Base-by-base conservation (phyloP, 2,113 vertebrate species). In the Camarhynchus parvulus region DNA sequence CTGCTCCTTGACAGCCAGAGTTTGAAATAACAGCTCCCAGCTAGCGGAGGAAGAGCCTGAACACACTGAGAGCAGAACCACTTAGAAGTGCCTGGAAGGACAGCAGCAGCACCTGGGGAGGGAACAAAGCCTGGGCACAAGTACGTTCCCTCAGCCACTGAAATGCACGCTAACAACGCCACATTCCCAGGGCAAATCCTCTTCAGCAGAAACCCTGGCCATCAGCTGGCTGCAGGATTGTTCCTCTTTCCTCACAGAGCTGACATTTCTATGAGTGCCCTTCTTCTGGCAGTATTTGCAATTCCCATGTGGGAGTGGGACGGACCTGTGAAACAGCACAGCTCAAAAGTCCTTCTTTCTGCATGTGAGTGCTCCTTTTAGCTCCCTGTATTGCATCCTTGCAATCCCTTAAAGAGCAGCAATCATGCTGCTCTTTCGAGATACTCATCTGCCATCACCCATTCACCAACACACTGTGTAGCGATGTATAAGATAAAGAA, bases 101-200 rank as follows among this genome's bases (percentile, higher is more conserved):
- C n/a, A 81, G 30, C 31, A 75, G 94, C 72, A 90, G 76, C 66
- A 7, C 44, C 69, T 44, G 37, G 11, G 79, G 41, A 75, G n/a
- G 49, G 90, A 69, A 16, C 55, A 88, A 82, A 87, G 62, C 81
- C 89, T 10, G 50, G 33, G 62, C 76, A 68, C 94, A 59, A 94
- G 52, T 14, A 50, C 8, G 0, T 87, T 95, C 61, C 93, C 66
- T 35, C 80, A 83, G 49, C 67, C 85, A 78, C 95, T 94, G 94
- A 92, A 91, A 77, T 70, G 44, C 39, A 55, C 70, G 24, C 27
- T 35, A 30, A 70, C 79, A 87, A 90, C 41, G 76, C 77, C 76
- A 44, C 72, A 21, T 90, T 95, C 90, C 85, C 80, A 30, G 66
- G 75, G 70, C 69, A 93, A 94, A 74, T 70, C 69, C 83, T 59